phyloP scores from a whole-genome alignment of 2,113 vertebrate genomes.

The Charadrius vociferus region DNA sequence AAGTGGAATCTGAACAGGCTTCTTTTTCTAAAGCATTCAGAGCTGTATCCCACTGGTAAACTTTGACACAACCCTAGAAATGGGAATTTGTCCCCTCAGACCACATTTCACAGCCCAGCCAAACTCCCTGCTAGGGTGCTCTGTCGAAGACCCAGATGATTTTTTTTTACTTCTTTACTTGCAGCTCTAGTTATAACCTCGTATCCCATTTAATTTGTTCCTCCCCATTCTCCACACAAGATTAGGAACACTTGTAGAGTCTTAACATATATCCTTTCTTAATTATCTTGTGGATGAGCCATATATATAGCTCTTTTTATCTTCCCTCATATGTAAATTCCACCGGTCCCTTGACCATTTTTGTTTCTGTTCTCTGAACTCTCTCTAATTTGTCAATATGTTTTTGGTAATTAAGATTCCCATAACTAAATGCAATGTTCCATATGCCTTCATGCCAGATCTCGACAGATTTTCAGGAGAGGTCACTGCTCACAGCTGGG shows the following conservation, averaged over 20 bases:
- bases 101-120: background rate
- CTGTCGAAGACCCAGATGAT: background rate
- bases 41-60: background rate
- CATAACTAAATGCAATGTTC: background rate
- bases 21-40: background rate
- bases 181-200: background rate
- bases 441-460: background rate
- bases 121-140: background rate
- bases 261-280: conserved; percentile 5
- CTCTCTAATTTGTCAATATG: conserved; percentile 65
- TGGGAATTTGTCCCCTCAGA: background rate
- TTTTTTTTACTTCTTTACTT: background rate
- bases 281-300: conserved; percentile 24
- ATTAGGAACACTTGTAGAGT: conserved; percentile 14
- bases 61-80: background rate
- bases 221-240: conserved; percentile 4
- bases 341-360: conserved; percentile 45
- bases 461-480: conserved; percentile 12
- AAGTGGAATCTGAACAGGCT: background rate
- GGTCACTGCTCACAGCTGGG: conserved; percentile 31
- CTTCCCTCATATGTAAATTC: conserved; percentile 57
- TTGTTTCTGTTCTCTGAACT: conserved; percentile 57
- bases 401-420: conserved; percentile 57
- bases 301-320: conserved; percentile 13
- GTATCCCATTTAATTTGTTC: conserved; percentile 15